Evolutionary conservation across 2,113 vertebrate genomes (phyloP), one percentile per base, ranked within the genome.

Genomic region (Haliaeetus leucogaster): DNA sequence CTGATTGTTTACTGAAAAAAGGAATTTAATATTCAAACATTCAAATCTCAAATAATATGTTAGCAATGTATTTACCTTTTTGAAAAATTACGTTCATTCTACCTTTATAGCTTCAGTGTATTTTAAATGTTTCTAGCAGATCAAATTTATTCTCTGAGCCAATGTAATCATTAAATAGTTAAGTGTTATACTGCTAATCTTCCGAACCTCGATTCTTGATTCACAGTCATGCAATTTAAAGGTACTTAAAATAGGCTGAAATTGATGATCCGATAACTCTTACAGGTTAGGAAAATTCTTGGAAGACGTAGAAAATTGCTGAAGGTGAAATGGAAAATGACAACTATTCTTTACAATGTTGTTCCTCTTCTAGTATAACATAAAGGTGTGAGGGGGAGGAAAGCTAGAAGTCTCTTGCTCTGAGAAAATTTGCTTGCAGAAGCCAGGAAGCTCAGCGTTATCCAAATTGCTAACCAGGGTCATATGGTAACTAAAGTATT

Each of bases 1-100:
- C 77, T 94, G 81, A 97, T 89, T 96, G 90, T 96, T 97, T 97
- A 77, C 59, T 86, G 73, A 91, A 82, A 86, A 73, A 73, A 90
- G 42, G 22, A 89, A 92, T 94, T 76, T 56, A 68, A 78, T 87
- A 68, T 47, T 77, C 3, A 3, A n/a, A 32, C 13, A 59, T 40
- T 74, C 47, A 56, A 32, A 79, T 72, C 53, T 66, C 22, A 82
- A 85, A 61, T 63, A 83, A 42, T 7, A 42, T 9, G 2, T 67
- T 52, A 63, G 13, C 5, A 40, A 34, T 48, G 21, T 43, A 74
- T 81, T 89, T 67, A 40, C 2, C 20, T 23, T 58, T 78, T 38
- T 48, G 9, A 76, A 84, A 73, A 72, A 32, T 7, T 67, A 32
- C 52, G 1, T 56, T 86, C 3, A 10, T 84, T 92, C 34, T 61